Percentiles rank a stretch among this genome's conserved stretches.
Conservation (phyloP, 2,888 invertebrate species). For the Odontomyia ornata region DNA sequence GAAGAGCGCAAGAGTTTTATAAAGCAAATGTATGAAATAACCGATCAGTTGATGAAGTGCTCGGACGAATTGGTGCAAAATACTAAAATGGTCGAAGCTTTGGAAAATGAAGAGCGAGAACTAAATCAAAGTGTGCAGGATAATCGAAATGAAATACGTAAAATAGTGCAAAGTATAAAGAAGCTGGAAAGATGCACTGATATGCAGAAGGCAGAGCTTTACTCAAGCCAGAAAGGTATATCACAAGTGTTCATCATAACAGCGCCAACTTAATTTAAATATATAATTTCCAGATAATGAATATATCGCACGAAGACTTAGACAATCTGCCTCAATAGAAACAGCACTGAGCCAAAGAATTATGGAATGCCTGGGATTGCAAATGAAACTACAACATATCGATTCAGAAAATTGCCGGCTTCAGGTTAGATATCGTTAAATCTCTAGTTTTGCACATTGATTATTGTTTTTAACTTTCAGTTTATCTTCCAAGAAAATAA, state of each 20-base stretch:
- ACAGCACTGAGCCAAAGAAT: not conserved
- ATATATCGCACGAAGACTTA: not conserved
- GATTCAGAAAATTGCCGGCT: not conserved
- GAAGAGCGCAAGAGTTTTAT: not conserved
- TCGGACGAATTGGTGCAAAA: not conserved
- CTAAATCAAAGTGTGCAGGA: not conserved
- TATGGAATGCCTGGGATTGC: constrained; percentile 8
- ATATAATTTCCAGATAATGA: constrained; percentile 18
- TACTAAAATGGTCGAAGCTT: not conserved
- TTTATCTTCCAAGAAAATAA: not conserved
- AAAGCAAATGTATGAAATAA: not conserved
- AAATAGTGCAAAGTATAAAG: not conserved
- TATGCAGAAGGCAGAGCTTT: not conserved
- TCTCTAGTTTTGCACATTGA: not conserved
- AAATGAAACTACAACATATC: not conserved
- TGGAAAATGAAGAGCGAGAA: not conserved
- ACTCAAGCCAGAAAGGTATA: not conserved
- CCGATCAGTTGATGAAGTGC: not conserved
- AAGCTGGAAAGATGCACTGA: not conserved
- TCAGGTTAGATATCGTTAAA: not conserved
- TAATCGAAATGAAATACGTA: constrained; percentile 14
- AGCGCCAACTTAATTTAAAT: not conserved
- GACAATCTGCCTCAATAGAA: not conserved
- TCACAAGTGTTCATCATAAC: not conserved
- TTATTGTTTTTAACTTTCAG: constrained; percentile 19